phyloP scores from a whole-genome alignment of 1,140 invertebrate species.

The Episyrphus balteatus region DNA sequence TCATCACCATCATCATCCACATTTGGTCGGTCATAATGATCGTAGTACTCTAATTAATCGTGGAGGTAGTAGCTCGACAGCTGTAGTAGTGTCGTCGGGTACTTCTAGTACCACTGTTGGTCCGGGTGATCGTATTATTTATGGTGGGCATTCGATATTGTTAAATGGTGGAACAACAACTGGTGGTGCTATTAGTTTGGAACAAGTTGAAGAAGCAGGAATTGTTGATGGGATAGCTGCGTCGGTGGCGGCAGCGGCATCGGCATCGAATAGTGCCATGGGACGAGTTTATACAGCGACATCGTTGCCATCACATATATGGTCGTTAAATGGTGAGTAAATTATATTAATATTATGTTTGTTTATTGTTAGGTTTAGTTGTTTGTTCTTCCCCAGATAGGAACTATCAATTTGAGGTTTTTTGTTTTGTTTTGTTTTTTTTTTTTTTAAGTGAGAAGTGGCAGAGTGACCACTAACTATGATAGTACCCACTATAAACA shows the following conservation, averaged over 20 bases:
- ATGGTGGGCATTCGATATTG: slow-evolving; percentile 3
- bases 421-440: too few species aligned
- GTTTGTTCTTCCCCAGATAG: too few species aligned
- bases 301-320: slow-evolving; percentile 81
- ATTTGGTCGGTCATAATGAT: slow-evolving; percentile 2
- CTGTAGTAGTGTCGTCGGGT: too few species aligned
- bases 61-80: not conserved
- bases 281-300: slow-evolving; percentile 76
- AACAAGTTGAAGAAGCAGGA: slow-evolving; percentile 24
- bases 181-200: not conserved
- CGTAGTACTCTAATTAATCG: slow-evolving; percentile 1
- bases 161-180: not conserved
- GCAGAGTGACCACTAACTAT: too few species aligned
- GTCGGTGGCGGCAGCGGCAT: slow-evolving; percentile 37
- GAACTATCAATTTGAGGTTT: too few species aligned
- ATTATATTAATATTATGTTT: not conserved
- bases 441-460: too few species aligned
- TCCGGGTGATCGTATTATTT: not conserved
- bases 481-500: too few species aligned
- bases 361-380: too few species aligned
- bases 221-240: slow-evolving; percentile 35
- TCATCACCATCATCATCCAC: slow-evolving; percentile 11
- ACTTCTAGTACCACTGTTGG: not conserved
- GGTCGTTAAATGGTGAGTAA: slow-evolving; percentile 76
- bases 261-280: slow-evolving; percentile 42